Evolutionary conservation across 2,797 vertebrate genomes (phyloP), one percentile per base, ranked within the genome.

Genomic region (Danio albolineatus): DNA sequence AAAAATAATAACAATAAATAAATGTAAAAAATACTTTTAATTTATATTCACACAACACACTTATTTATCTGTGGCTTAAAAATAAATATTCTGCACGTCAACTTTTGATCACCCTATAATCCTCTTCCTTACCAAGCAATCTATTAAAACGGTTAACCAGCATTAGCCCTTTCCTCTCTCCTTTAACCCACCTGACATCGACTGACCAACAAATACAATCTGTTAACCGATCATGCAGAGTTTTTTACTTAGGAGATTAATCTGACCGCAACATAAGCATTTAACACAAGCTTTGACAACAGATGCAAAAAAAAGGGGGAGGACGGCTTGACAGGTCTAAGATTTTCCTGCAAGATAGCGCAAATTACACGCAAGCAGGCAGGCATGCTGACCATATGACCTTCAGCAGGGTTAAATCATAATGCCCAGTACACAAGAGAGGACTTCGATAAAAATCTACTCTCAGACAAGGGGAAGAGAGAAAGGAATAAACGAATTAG

Each of bases 401-500:
- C 90, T 90, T 89, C 88, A 88, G 85, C 21, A 46, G 57, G 61
- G 78, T 80, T 91, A 82, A 86, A 87, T 91, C 88, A 87, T 79
- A 84, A 88, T 79, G 82, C 57, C 79, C 73, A 80, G 65, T 76
- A 81, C 84, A 70, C 64, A 17, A 83, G 77, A 41, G 60, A 67
- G 73, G 79, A 77, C 73, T 76, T 86, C 57, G 88, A 93, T 89
- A 87, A 85, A 72, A 82, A 92, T 91, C 91, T 83, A 75, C 76
- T 79, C 64, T 43, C 85, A 28, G 67, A 79, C 57, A 65, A 57
- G 28, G 10, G 54, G 59, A 36, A 21, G n/a, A 53, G 82, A 88
- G 83, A 90, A 82, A 88, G 76, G 82, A 92, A 91, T 89, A 90
- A 90, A 90, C 49, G 3, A 90, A 92, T 92, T 89, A 91, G 83